A percentile compares a stretch with the other conserved stretches of the same genome.
Conservation (phyloP, 2,797 vertebrate genomes). For the Nothura maculosa region DNA sequence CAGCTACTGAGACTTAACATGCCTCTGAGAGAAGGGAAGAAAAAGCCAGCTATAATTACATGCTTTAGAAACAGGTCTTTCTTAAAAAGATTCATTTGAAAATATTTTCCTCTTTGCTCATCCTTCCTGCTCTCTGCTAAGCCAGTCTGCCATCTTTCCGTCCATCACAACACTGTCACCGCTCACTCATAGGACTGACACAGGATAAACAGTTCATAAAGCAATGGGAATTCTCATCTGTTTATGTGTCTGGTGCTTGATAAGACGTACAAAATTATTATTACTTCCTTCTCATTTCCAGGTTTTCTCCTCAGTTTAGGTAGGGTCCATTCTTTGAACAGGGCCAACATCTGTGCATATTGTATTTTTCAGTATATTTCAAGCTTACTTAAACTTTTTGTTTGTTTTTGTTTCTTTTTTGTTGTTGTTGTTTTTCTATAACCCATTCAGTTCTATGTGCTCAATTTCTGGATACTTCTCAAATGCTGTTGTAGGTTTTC, state of each 20-base stretch:
- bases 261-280: fast-evolving
- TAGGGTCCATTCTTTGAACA: background rate
- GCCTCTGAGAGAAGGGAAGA: background rate
- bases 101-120: background rate
- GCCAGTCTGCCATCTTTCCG: background rate
- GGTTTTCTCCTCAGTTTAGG: background rate
- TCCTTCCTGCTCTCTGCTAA: background rate
- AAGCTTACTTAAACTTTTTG: background rate
- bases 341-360: background rate
- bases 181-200: background rate
- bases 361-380: background rate
- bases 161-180: background rate
- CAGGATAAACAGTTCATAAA: background rate
- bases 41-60: background rate
- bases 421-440: background rate
- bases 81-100: background rate
- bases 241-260: background rate
- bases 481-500: background rate
- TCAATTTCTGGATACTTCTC: background rate
- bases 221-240: fast-evolving
- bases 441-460: background rate
- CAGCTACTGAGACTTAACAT: background rate
- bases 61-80: background rate
- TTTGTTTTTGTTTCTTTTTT: background rate
- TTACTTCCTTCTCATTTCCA: background rate